Evolutionary conservation across 37 sponge, comb jelly and placozoan genomes (phyloP), one percentile per base, ranked within the genome.

Genomic region (Cliona cf. orientalis): DNA sequence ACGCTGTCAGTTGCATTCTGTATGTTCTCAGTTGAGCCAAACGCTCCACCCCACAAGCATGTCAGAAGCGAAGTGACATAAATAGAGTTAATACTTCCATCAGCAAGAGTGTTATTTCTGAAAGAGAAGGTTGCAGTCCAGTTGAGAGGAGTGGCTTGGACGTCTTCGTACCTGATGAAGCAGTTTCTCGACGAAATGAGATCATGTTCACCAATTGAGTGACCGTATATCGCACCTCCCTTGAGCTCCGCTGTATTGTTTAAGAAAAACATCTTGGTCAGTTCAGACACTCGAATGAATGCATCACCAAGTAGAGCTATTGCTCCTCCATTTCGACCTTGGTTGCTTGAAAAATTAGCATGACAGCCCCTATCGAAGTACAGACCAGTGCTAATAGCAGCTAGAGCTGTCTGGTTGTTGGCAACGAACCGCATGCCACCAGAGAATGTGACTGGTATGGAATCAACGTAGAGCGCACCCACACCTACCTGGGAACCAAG

Each of bases 181-280:
- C 92, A 91, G 78, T 86, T 91, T 40, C 88, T 58, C 5, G 91
- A 91, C 2, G 81, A 80, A 25, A 85, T 62, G 29, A 86, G 46
- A 44, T 91, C 80, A 42, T 80, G 81, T 42, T 74, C 82, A 3
- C 82, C 91, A 42, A 80, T 42, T 33, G 42, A 71, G 1, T 69
- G 28, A 0, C 42, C 79, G 61, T 73, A 91, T 31, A 91, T 87
- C 26, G 92, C 92, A 42, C 92, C 92, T 28, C 92, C 92, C 33
- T 71, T 14, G 19, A 78, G 44, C 36, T 68, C 35, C 6, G 92
- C 92, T 21, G 49, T 43, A 49, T 91, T 91, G 55, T 74, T 75
- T 0, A 70, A 39, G 62, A 91, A 91, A 28, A 17, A 2, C 0
- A 87, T 42, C 0, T 4, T 4, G 0, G 71, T 58, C 17, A 43